Conservation (phyloP, 1,140 invertebrate species). For the Papilio polyxenes region DNA sequence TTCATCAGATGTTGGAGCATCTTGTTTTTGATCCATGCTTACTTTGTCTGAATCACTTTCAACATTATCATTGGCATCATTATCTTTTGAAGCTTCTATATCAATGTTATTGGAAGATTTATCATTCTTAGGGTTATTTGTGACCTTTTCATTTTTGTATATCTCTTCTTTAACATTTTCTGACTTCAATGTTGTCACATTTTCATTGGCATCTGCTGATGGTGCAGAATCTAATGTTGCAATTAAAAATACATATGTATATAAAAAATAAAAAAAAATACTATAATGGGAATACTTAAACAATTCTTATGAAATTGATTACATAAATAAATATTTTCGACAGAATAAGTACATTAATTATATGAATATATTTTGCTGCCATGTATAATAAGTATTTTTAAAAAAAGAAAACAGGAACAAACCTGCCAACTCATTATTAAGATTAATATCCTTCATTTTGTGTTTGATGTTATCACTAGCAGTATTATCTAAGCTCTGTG, state of each 20-base stretch:
- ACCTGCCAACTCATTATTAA: conserved; percentile 72
- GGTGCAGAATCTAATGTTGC: conserved; percentile 59
- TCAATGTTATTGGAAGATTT: conserved; percentile 67
- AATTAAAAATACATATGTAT: too few relatives aligned
- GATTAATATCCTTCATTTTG: conserved; percentile 77
- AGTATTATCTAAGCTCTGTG: conserved; percentile 68
- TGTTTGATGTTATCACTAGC: conserved; percentile 63
- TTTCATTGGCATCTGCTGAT: conserved; percentile 61
- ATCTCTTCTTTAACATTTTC: conserved; percentile 68
- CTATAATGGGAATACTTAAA: too few relatives aligned
- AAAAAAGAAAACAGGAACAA: conserved; percentile 39
- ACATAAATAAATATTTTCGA: too few relatives aligned
- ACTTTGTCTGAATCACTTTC: conserved; percentile 77
- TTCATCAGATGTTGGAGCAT: conserved; percentile 51
- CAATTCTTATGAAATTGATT: too few relatives aligned
- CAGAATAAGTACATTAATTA: too few relatives aligned
- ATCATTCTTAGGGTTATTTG: conserved; percentile 69
- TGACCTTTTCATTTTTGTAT: conserved; percentile 72
- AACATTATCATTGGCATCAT: conserved; percentile 72
- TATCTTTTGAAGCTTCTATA: conserved; percentile 60
- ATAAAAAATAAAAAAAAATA: conserved; percentile 9
- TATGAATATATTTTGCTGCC: too few relatives aligned
- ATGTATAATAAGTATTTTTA: not conserved
- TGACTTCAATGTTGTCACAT: conserved; percentile 59
- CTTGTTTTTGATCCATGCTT: conserved; percentile 62